Evolutionary conservation across 2,113 vertebrate genomes (phyloP).

Genomic region (Monarcha castaneiventris): DNA sequence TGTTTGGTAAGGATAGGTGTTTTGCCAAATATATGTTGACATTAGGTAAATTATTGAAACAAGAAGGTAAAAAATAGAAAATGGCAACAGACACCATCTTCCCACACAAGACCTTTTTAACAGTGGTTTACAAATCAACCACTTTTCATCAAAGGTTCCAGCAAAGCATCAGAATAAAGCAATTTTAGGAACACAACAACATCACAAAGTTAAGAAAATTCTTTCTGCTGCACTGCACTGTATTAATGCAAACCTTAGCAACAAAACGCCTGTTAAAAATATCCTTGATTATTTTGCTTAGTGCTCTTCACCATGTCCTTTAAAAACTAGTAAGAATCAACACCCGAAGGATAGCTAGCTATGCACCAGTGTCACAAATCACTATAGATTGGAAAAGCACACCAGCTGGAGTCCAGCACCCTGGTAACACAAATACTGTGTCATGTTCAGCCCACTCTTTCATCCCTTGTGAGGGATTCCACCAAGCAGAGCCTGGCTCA

Average conservation of each 20-base stretch:
- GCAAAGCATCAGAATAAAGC: not conserved
- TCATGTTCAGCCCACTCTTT: accelerated
- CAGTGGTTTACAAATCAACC: not conserved
- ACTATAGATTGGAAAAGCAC: not conserved
- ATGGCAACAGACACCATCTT: not conserved
- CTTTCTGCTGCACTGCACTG: not conserved
- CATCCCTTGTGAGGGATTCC: accelerated
- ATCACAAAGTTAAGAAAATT: not conserved
- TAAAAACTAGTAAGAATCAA: not conserved
- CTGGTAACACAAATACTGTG: accelerated
- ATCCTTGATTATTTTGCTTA: not conserved
- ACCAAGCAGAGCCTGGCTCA: not conserved
- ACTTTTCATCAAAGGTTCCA: not conserved
- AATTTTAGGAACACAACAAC: not conserved
- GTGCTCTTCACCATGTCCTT: not conserved
- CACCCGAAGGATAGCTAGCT: not conserved
- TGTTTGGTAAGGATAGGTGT: not conserved
- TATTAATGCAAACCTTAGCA: not conserved
- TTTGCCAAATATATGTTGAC: not conserved
- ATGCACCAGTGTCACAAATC: not conserved
- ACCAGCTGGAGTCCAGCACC: not conserved
- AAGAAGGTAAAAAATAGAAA: not conserved
- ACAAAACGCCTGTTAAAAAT: not conserved
- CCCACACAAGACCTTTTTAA: not conserved
- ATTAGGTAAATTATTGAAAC: not conserved